A percentile compares a stretch with the other conserved stretches of the same genome.
Evolutionary conservation across 2,797 vertebrate genomes (phyloP).

Genomic region (Karalla daura): DNA sequence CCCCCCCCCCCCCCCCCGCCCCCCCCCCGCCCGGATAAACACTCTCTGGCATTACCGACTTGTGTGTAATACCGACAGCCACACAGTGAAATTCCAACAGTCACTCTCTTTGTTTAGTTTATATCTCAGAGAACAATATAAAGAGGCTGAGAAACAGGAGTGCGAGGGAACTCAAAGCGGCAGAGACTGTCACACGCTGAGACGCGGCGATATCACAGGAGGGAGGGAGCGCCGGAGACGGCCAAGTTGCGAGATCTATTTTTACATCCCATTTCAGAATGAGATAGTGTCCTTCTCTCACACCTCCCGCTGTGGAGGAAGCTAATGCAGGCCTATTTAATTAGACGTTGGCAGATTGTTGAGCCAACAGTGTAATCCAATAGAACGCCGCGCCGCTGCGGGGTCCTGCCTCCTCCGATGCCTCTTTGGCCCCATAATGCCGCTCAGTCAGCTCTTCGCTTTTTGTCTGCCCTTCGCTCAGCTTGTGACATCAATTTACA

Average conservation of each 20-base stretch:
- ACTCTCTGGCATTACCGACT: slow-evolving; percentile 27
- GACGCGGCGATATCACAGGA: slow-evolving; percentile 49
- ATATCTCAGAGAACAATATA: slow-evolving; percentile 15
- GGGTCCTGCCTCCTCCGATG: slow-evolving; percentile 76
- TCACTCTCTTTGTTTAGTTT: slow-evolving; percentile 42
- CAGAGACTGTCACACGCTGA: slow-evolving; percentile 27
- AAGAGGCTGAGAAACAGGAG: slow-evolving; percentile 36
- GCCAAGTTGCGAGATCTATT: slow-evolving; percentile 78
- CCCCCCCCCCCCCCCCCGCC: too few relatives aligned
- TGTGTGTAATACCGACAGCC: slow-evolving; percentile 19
- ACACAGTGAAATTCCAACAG: slow-evolving; percentile 25
- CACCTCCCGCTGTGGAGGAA: slow-evolving; percentile 64
- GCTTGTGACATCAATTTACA: slow-evolving; percentile 81
- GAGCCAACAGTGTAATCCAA: slow-evolving; percentile 84
- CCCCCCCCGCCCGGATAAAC: slow-evolving; percentile 51
- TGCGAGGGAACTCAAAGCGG: slow-evolving; percentile 50
- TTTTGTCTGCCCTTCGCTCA: slow-evolving; percentile 76
- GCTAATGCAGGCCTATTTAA: slow-evolving; percentile 85
- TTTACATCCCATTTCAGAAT: slow-evolving; percentile 84
- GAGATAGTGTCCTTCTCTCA: slow-evolving; percentile 80
- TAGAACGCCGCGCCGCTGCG: slow-evolving; percentile 73
- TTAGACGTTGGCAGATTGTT: slow-evolving; percentile 85
- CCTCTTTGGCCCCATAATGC: slow-evolving; percentile 73
- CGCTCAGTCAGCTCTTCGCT: slow-evolving; percentile 75
- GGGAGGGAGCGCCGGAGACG: slow-evolving; percentile 42